Evolutionary conservation across 2,888 invertebrate genomes (phyloP).

Genomic region (Dynastes tityus): DNA sequence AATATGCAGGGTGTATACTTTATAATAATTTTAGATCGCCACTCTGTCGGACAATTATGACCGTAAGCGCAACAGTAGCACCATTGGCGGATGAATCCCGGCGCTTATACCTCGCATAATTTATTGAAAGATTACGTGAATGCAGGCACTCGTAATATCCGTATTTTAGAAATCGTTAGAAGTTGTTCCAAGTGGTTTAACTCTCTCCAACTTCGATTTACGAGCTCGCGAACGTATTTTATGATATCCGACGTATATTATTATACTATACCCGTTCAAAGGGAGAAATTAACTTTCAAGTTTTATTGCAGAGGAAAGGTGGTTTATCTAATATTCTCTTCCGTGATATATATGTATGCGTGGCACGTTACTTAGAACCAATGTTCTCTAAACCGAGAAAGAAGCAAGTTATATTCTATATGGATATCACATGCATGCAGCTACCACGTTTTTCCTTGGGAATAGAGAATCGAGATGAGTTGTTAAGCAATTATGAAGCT

Average conservation of each 20-base stretch:
- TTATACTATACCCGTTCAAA: constrained; percentile 15
- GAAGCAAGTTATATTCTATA: neutral
- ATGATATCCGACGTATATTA: constrained; percentile 28
- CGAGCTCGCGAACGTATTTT: constrained; percentile 13
- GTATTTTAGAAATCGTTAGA: constrained; percentile 33
- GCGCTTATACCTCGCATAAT: constrained; percentile 8
- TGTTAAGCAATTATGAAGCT: too few species aligned
- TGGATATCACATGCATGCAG: too few species aligned
- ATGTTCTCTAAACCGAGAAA: neutral
- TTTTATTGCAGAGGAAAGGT: constrained; percentile 20
- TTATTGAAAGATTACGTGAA: constrained; percentile 28
- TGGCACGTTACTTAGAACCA: neutral
- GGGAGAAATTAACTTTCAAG: constrained; percentile 31
- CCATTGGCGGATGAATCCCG: constrained; percentile 6
- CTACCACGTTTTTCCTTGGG: too few species aligned
- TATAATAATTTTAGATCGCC: constrained; percentile 27
- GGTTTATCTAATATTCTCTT: constrained; percentile 26
- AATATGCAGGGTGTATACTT: neutral
- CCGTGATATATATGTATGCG: constrained; percentile 3
- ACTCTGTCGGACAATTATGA: constrained; percentile 1
- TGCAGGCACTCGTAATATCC: constrained; percentile 17
- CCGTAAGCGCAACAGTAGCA: neutral
- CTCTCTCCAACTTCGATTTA: constrained; percentile 13
- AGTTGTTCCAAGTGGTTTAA: constrained; percentile 34
- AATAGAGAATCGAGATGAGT: too few species aligned